Evolutionary conservation across 2,888 invertebrate genomes (phyloP), one percentile per base, ranked within the genome.

Genomic region (Panzeria rudis): DNA sequence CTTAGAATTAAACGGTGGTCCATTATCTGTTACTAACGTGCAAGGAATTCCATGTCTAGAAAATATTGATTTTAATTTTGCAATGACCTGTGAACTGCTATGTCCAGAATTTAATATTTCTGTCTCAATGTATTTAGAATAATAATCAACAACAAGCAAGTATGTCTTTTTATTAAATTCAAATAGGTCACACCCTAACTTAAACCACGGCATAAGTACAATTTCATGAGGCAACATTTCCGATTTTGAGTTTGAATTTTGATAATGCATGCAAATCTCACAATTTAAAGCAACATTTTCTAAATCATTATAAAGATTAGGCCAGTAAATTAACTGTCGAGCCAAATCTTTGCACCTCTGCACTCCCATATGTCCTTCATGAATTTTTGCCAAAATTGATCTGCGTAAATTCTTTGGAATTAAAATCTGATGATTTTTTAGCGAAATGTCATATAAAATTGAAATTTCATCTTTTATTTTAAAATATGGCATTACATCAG

Each of bases 381-480:
- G 17, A 7, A 47, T 47, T 17, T 47, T 47, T 15, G 7, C 1
- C 8, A 17, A 47, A 17, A 47, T 47, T 47, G 47, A 47, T 4
- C 23, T 23, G 3, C 52, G 52, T 7, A 52, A 52, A 23, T 2
- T 52, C 1, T 52, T 52, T 38, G 23, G 52, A 1, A 52, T 23
- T 23, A 52, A 52, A 11, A 52, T 23, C 11, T 52, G 52, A 52
- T 52, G 52, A 23, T 52, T 52, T 23, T 52, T 52, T 23, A 52
- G 11, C 13, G 23, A 52, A 23, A 52, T 52, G 5, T 52, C 52
- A 23, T 23, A 9, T 7, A 52, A 20, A 20, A 23, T 23, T 11
- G 23, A 52, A 23, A 23, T 8, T 23, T 52, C 52, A 23, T 52
- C 52, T 3, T 52, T 52, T 11, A 52, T 23, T 23, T 52, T 52